Evolutionary conservation across 2,113 vertebrate genomes (phyloP).

Genomic region (Cranoglanis bouderius): DNA sequence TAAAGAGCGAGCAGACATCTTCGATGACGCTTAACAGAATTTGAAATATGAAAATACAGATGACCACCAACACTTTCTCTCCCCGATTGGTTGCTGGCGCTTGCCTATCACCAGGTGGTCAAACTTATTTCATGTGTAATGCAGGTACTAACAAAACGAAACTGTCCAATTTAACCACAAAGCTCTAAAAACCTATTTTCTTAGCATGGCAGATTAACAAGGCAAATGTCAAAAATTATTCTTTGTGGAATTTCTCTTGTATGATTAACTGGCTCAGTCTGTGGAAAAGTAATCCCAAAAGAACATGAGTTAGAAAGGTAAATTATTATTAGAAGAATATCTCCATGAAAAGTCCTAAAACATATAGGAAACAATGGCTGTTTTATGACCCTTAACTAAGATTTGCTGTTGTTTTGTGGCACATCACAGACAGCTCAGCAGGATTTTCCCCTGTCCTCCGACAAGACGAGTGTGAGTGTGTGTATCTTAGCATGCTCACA

Average conservation of each 20-base stretch:
- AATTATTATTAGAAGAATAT: not conserved
- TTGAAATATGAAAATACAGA: not conserved
- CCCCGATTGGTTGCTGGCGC: not conserved
- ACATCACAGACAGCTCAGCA: slow-evolving; percentile 46
- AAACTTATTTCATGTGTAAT: not conserved
- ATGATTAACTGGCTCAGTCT: not conserved
- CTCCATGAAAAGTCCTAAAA: not conserved
- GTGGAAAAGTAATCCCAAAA: not conserved
- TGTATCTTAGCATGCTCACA: slow-evolving; percentile 45
- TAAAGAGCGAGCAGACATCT: not conserved
- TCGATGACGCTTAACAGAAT: not conserved
- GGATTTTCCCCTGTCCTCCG: slow-evolving; percentile 46
- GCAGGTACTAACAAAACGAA: not conserved
- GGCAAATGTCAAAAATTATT: not conserved
- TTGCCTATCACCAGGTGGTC: not conserved
- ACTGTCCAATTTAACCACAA: not conserved
- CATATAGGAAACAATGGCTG: slow-evolving; percentile 19
- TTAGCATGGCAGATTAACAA: not conserved
- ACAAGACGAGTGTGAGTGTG: slow-evolving; percentile 57
- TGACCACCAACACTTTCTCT: not conserved
- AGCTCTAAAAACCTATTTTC: not conserved
- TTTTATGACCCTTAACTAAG: slow-evolving; percentile 16
- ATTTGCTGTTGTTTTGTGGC: slow-evolving; percentile 48
- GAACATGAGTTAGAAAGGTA: slow-evolving; percentile 8
- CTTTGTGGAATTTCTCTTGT: not conserved